Percentiles rank a stretch among this genome's conserved stretches.
phyloP scores from a whole-genome alignment of 1,140 invertebrate species.

The Conus ventricosus region DNA sequence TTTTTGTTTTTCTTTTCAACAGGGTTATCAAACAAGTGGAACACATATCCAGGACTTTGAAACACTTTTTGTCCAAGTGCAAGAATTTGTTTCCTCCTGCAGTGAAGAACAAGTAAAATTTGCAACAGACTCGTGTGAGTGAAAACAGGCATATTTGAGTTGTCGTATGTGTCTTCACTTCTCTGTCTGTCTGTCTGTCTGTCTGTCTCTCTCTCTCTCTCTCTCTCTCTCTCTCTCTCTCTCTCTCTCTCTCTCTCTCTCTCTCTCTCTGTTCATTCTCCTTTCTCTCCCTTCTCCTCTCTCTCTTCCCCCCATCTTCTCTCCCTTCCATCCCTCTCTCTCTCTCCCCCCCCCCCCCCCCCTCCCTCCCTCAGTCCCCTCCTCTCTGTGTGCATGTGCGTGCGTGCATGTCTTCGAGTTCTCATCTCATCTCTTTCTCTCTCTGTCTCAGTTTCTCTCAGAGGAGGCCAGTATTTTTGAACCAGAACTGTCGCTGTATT shows the following conservation, averaged over 20 bases:
- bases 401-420: too few species aligned
- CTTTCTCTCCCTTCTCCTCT: background rate
- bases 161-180: background rate
- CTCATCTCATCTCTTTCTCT: background rate
- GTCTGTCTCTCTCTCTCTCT: background rate
- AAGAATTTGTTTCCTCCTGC: conserved; percentile 89
- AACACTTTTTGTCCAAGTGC: conserved; percentile 79
- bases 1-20: conserved; percentile 17
- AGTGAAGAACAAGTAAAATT: conserved; percentile 91
- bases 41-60: conserved; percentile 73
- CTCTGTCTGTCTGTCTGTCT: background rate
- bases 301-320: background rate
- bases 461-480: too few species aligned
- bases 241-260: conserved; percentile 18
- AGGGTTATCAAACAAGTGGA: conserved; percentile 73
- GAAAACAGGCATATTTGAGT: conserved; percentile 6
- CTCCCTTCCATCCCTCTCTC: conserved; percentile 7
- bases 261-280: conserved; percentile 1
- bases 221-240: background rate
- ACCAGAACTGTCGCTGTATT: too few species aligned
- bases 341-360: background rate
- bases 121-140: conserved; percentile 89
- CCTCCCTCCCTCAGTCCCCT: background rate
- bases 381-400: too few species aligned
- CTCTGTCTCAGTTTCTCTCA: background rate